phyloP scores from a whole-genome alignment of 2,113 vertebrate species.

The Colistium nudipinnis region DNA sequence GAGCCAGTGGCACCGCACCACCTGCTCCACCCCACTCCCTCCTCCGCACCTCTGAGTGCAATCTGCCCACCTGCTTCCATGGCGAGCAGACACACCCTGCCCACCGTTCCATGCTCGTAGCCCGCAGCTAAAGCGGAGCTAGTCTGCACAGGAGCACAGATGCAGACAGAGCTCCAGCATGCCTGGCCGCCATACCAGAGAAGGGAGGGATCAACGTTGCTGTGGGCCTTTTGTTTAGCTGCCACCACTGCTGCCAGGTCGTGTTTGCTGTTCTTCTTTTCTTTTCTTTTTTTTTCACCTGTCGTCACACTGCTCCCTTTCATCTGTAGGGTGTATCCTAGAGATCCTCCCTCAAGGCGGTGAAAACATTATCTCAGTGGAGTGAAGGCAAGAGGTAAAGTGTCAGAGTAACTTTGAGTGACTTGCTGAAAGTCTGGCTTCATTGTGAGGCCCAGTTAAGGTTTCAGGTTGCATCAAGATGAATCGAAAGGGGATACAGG shows the following conservation, averaged over 20 bases:
- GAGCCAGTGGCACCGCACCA: conserved; percentile 33
- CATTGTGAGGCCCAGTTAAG: conserved; percentile 30
- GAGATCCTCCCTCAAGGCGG: conserved; percentile 58
- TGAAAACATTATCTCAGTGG: conserved; percentile 66
- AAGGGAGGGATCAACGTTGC: conserved; percentile 66
- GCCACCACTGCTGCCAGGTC: conserved; percentile 42
- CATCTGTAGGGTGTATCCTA: conserved; percentile 59
- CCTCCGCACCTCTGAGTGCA: conserved; percentile 35
- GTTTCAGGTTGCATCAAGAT: conserved; percentile 56
- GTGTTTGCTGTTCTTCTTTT: conserved; percentile 56
- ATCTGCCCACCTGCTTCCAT: conserved; percentile 66
- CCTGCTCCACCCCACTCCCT: conserved; percentile 42
- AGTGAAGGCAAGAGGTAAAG: conserved; percentile 58
- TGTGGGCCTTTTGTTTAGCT: conserved; percentile 68
- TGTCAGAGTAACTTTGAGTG: conserved; percentile 58
- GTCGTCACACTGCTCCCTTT: conserved; percentile 60
- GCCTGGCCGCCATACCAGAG: conserved; percentile 52
- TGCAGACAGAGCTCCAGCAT: conserved; percentile 59
- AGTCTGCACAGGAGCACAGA: conserved; percentile 63
- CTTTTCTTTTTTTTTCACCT: conserved; percentile 42
- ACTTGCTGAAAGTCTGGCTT: conserved; percentile 38
- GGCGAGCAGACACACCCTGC: conserved; percentile 68
- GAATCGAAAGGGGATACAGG: conserved; percentile 65
- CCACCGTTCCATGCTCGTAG: conserved; percentile 46
- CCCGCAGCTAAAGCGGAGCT: conserved; percentile 63